phyloP scores from a whole-genome alignment of 2,888 invertebrate genomes.

The Temnothorax rugatulus region DNA sequence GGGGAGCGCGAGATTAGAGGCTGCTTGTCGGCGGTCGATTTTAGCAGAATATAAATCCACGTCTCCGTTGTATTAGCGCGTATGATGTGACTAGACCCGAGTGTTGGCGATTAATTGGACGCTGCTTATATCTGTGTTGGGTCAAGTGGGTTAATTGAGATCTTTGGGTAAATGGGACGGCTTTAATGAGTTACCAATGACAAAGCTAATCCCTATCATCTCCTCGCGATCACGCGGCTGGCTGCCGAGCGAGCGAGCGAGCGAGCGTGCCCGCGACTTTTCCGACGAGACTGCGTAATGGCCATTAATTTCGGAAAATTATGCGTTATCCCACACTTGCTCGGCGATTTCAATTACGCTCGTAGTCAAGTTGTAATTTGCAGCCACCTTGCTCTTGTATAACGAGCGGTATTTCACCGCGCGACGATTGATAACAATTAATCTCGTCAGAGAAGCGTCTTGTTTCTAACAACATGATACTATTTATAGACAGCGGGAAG shows the following conservation, averaged over 20 bases:
- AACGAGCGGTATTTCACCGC: neutral
- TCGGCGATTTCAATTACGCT: conserved; percentile 14
- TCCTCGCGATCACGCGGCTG: neutral
- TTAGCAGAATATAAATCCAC: conserved; percentile 39
- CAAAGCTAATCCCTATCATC: conserved; percentile 26
- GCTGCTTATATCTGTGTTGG: neutral
- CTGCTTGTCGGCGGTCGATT: neutral
- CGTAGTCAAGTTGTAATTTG: conserved; percentile 10
- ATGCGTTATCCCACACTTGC: neutral
- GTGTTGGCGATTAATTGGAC: conserved; percentile 43
- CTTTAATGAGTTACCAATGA: conserved; percentile 20
- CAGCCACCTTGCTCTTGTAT: neutral
- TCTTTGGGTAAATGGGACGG: conserved; percentile 16
- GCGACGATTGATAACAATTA: neutral
- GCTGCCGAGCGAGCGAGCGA: neutral
- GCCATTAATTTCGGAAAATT: conserved; percentile 31
- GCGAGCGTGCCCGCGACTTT: neutral
- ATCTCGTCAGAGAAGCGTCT: neutral
- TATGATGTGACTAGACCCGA: neutral
- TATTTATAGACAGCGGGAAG: neutral
- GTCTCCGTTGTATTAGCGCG: conserved; percentile 6
- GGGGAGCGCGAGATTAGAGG: conserved; percentile 23
- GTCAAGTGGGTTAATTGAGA: conserved; percentile 47
- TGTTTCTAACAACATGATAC: neutral
- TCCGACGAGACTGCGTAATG: neutral